phyloP scores from a whole-genome alignment of 2,797 vertebrate genomes.

The Anguilla anguilla region DNA sequence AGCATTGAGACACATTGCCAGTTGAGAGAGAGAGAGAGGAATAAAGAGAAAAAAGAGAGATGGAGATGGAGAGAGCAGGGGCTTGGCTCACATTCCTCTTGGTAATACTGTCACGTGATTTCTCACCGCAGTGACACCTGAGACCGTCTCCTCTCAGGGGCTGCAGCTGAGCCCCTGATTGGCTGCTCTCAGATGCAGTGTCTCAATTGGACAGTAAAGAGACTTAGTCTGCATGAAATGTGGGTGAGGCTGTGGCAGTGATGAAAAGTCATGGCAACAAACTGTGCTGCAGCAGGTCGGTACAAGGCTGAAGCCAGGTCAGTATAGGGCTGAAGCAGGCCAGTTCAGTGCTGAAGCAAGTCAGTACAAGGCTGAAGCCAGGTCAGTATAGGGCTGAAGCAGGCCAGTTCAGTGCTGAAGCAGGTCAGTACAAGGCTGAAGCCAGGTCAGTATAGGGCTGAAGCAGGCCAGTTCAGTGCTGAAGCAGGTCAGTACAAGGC shows the following conservation, averaged over 20 bases:
- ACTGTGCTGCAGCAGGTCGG: too few species aligned
- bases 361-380: too few species aligned
- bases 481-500: too few species aligned
- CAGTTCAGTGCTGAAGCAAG: too few species aligned
- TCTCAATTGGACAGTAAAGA: not conserved
- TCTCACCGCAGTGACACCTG: not conserved
- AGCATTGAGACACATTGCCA: too few species aligned
- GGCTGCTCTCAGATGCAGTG: not conserved
- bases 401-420: too few species aligned
- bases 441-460: too few species aligned
- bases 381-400: too few species aligned
- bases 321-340: too few species aligned
- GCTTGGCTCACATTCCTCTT: not conserved
- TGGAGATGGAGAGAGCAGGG: not conserved
- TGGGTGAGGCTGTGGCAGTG: not conserved
- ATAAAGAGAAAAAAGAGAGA: not conserved
- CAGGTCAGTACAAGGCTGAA: too few species aligned
- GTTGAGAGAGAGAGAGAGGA: not conserved
- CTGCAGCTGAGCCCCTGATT: not conserved
- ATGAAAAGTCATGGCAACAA: not conserved
- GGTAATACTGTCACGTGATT: constrained; percentile 4
- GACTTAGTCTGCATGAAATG: not conserved
- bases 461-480: too few species aligned
- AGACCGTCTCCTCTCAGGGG: not conserved
- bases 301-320: too few species aligned